phyloP scores from a whole-genome alignment of 2,797 vertebrate species.

The Kryptolebias ocellatus region DNA sequence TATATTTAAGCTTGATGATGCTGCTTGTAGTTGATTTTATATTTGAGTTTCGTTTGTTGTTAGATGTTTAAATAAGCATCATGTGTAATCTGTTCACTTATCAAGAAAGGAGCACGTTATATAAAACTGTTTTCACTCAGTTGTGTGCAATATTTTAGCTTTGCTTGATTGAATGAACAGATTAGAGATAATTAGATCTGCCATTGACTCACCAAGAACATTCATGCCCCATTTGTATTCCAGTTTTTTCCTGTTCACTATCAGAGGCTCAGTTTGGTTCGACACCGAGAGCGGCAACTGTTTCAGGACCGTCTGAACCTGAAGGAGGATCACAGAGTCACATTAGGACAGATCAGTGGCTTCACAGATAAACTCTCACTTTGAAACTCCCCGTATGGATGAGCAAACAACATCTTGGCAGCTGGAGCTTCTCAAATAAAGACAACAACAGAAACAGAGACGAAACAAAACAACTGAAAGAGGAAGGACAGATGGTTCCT shows the following conservation, averaged over 20 bases:
- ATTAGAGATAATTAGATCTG: neutral
- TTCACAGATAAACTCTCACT: neutral
- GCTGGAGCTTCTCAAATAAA: constrained; percentile 24
- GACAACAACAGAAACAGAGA: constrained; percentile 36
- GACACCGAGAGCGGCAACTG: constrained; percentile 57
- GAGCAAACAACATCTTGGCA: constrained; percentile 22
- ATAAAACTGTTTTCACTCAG: too few relatives aligned
- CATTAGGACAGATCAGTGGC: neutral
- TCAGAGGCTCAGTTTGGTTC: constrained; percentile 76
- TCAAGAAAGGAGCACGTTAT: too few relatives aligned
- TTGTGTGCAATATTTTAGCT: too few relatives aligned
- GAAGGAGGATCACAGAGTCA: neutral
- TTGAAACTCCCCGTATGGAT: neutral
- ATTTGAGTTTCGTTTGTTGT: too few relatives aligned
- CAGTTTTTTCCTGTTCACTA: constrained; percentile 80
- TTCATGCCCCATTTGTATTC: constrained; percentile 90
- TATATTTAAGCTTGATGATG: too few relatives aligned
- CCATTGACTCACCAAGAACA: constrained; percentile 82
- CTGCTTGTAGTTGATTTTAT: too few relatives aligned
- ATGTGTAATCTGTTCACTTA: too few relatives aligned
- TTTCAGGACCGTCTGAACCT: constrained; percentile 87
- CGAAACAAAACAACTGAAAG: constrained; percentile 29
- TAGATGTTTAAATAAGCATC: too few relatives aligned
- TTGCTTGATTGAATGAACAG: neutral
- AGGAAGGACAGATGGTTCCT: constrained; percentile 45